phyloP scores from a whole-genome alignment of 2,113 vertebrate genomes.

The Poecilia latipinna region DNA sequence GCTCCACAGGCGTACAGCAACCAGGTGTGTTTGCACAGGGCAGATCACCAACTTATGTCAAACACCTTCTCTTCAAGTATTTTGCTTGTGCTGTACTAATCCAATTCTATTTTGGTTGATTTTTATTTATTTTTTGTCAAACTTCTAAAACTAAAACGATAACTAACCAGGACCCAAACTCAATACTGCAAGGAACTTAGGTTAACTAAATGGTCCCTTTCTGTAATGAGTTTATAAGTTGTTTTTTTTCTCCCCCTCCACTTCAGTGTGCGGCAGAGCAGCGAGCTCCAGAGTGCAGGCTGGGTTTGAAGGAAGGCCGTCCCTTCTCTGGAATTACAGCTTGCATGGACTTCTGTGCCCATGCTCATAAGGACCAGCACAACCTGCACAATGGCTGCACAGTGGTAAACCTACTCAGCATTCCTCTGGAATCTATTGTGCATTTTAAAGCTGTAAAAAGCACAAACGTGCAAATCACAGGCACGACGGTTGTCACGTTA shows the following conservation, averaged over 20 bases:
- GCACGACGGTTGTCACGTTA: neutral
- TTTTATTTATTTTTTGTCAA: too few relatives aligned
- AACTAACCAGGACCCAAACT: neutral
- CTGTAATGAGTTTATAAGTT: neutral
- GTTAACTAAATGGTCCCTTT: neutral
- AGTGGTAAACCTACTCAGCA: constrained; percentile 83
- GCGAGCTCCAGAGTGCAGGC: constrained; percentile 89
- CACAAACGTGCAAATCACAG: too few relatives aligned
- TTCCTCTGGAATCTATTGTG: neutral
- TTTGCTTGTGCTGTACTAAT: neutral
- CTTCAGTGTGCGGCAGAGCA: constrained; percentile 87
- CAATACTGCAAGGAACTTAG: neutral
- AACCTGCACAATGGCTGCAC: constrained; percentile 98
- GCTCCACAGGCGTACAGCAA: constrained; percentile 96
- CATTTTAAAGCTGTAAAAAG: too few relatives aligned
- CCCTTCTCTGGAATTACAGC: constrained; percentile 97
- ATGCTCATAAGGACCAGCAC: constrained; percentile 98
- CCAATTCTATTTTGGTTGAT: neutral
- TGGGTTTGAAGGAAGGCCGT: constrained; percentile 92
- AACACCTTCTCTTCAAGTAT: neutral
- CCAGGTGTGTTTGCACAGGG: constrained; percentile 82
- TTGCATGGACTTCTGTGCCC: constrained; percentile 99
- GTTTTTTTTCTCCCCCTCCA: neutral
- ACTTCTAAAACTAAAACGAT: neutral
- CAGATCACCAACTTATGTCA: neutral